Evolutionary conservation across 2,797 vertebrate species (phyloP), one percentile per base, ranked within the genome.

Genomic region (Alcedo atthis): DNA sequence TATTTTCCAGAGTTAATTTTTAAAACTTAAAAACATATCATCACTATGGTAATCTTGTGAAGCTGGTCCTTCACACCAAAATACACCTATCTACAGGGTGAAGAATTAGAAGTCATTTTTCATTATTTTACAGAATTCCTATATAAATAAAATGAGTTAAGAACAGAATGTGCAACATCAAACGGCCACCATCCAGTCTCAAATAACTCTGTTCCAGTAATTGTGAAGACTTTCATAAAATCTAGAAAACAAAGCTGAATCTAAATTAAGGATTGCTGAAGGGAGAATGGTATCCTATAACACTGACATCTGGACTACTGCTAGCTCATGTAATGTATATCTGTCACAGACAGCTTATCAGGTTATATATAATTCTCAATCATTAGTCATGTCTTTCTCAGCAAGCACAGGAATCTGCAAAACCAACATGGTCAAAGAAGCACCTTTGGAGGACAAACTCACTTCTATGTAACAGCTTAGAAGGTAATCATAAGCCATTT

Each of bases 351-450:
- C 89, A 96, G 91, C 58, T 96, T 96, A 94, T 94, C 93, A 74
- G 68, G 66, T 79, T 89, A 92, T 96, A 96, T 87, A 95, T 94
- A 95, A 95, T 94, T 93, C 89, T 91, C 32, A 92, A 81, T 93
- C 90, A 96, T 97, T 97, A 96, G 76, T 92, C 91, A 93, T 92
- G 75, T 96, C 90, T 96, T 96, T 87, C 91, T 71, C 70, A 89
- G 70, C 63, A 94, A 94, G 76, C 66, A 51, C 18, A 95, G 43
- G 54, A 96, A 95, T 94, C 83, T 81, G 45, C 81, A 94, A 92
- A 94, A 92, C 69, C 33, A 91, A 85, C 61, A 54, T 16, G 92
- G 88, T 78, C 91, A 81, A 89, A 90, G 75, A 70, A 89, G 30
- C 73, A 94, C 59, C 80, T 95, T 86, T 85, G 46, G 91, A 96